Evolutionary conservation across 35 echinoderm and acorn worm genomes (phyloP).

Genomic region (Anneissia japonica): DNA sequence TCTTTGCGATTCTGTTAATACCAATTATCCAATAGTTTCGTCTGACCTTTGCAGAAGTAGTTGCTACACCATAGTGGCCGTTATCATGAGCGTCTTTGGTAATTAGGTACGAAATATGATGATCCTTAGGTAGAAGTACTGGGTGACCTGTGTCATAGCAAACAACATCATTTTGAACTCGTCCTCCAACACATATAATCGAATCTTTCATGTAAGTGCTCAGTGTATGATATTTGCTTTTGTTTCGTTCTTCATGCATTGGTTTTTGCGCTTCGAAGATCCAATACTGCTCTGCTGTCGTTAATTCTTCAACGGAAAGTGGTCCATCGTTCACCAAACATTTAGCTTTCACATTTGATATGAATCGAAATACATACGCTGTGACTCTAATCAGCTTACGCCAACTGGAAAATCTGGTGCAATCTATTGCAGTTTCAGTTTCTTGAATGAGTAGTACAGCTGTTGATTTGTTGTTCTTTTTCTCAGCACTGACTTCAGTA

Average conservation of each 20-base stretch:
- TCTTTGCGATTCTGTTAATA: not conserved
- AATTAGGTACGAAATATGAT: conserved; percentile 46
- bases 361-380: conserved; percentile 43
- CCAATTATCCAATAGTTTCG: not conserved
- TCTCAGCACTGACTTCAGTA: conserved; percentile 32
- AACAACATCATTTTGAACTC: not conserved
- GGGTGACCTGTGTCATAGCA: conserved; percentile 35
- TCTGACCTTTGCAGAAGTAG: conserved; percentile 1
- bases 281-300: conserved; percentile 28
- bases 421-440: conserved; percentile 3
- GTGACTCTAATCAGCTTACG: conserved; percentile 44
- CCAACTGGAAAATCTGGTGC: conserved; percentile 43
- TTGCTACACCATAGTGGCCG: conserved; percentile 16
- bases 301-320: conserved; percentile 27
- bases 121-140: conserved; percentile 17
- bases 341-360: conserved; percentile 17
- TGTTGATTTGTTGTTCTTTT: conserved; percentile 13
- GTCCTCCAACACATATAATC: conserved; percentile 16
- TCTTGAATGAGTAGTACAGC: conserved; percentile 9
- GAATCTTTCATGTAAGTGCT: conserved; percentile 20
- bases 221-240: conserved; percentile 12
- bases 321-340: not conserved
- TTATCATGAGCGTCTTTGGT: conserved; percentile 21
- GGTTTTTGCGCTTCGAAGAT: conserved; percentile 28
- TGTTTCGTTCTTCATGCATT: not conserved